Evolutionary conservation across 1,140 invertebrate genomes (phyloP).

Genomic region (Nymphalis io): DNA sequence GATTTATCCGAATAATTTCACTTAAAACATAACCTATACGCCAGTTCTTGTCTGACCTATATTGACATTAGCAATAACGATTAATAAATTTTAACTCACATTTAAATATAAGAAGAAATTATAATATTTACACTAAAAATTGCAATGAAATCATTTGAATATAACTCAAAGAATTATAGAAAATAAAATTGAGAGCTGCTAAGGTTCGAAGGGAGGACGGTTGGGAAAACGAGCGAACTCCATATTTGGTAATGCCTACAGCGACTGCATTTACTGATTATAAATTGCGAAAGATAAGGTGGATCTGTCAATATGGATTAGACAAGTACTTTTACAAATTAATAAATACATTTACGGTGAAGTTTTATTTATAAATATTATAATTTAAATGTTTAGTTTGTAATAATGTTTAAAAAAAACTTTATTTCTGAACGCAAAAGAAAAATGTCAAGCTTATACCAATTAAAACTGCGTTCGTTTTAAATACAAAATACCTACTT

Average conservation of each 20-base stretch:
- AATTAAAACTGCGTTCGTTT: constrained; percentile 30
- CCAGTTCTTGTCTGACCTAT: constrained; percentile 69
- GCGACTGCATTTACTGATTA: constrained; percentile 69
- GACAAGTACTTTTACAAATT: constrained; percentile 14
- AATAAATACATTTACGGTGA: constrained; percentile 8
- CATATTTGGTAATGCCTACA: constrained; percentile 82
- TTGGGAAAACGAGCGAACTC: constrained; percentile 81
- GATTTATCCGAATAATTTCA: constrained; percentile 60
- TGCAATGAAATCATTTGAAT: constrained; percentile 77
- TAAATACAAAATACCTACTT: too few species aligned
- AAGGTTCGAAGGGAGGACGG: constrained; percentile 79
- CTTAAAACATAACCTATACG: constrained; percentile 77
- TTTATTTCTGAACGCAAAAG: constrained; percentile 57
- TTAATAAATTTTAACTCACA: constrained; percentile 65
- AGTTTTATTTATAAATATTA: constrained; percentile 23
- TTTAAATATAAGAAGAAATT: constrained; percentile 69
- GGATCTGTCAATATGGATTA: constrained; percentile 23
- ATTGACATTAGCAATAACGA: constrained; percentile 68
- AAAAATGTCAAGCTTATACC: constrained; percentile 35
- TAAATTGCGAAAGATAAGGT: constrained; percentile 42
- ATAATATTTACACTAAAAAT: constrained; percentile 70
- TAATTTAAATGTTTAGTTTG: constrained; percentile 16
- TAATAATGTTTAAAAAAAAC: constrained; percentile 22
- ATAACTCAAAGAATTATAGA: constrained; percentile 65
- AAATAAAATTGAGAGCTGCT: constrained; percentile 77